Conservation (phyloP, 2,888 invertebrate genomes). For the Pseudococcus jackbeardsleyi region DNA sequence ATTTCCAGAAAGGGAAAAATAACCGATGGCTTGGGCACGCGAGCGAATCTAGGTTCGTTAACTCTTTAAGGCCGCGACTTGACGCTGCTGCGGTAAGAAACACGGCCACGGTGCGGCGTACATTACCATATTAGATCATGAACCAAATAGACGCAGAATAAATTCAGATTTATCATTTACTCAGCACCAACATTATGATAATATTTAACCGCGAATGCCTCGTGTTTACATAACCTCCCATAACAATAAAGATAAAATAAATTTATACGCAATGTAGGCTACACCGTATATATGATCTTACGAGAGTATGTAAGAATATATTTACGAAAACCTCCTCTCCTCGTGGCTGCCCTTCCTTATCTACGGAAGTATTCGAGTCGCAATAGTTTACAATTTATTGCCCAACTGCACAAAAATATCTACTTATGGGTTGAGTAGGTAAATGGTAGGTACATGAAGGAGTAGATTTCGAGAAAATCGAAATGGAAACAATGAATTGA, state of each 20-base stretch:
- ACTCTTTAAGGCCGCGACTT: neutral
- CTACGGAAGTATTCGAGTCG: neutral
- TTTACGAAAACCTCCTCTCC: neutral
- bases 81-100: neutral
- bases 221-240: constrained; percentile 45
- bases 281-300: neutral
- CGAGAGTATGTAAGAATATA: neutral
- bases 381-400: too few relatives aligned
- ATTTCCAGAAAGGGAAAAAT: neutral
- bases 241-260: constrained; percentile 21
- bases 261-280: neutral
- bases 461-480: too few relatives aligned
- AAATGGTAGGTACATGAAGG: too few relatives aligned
- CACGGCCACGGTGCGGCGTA: neutral
- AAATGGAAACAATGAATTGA: too few relatives aligned
- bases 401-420: too few relatives aligned
- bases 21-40: neutral
- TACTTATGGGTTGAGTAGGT: too few relatives aligned
- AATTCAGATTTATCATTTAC: constrained; percentile 28
- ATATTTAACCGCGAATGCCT: constrained; percentile 39
- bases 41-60: neutral
- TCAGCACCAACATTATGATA: neutral
- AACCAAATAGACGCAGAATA: constrained; percentile 17
- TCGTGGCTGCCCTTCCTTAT: neutral
- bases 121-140: constrained; percentile 54